Evolutionary conservation across 2,888 invertebrate species (phyloP).

Genomic region (Coenonympha arcania): DNA sequence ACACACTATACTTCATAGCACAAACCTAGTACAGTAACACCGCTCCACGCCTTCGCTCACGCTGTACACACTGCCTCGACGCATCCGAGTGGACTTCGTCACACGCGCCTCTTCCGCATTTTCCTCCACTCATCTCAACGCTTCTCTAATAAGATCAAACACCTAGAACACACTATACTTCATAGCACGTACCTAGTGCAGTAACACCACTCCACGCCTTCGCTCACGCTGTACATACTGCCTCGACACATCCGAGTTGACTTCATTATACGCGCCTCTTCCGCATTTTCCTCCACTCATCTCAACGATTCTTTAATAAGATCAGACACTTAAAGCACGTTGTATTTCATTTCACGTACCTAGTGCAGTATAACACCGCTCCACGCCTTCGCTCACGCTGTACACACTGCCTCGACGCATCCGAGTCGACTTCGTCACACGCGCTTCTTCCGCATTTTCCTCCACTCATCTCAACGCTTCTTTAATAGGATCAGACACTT

Average conservation of each 20-base stretch:
- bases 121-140: neutral
- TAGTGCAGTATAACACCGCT: no score
- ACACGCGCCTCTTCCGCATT: neutral
- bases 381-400: slow-evolving; percentile 31
- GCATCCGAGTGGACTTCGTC: neutral
- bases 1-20: no score
- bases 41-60: no score
- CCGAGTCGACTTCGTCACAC: neutral
- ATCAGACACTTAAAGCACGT: no score
- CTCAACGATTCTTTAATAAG: slow-evolving; percentile 23
- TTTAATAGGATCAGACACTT: no score
- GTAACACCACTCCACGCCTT: slow-evolving; percentile 56
- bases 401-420: neutral
- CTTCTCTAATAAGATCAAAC: no score
- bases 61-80: neutral
- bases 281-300: slow-evolving; percentile 23
- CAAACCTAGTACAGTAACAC: no score
- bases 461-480: neutral
- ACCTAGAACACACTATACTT: no score
- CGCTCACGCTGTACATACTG: neutral
- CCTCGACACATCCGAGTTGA: neutral
- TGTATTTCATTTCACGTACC: no score
- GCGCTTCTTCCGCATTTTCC: neutral
- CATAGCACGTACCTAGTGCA: slow-evolving; percentile 53
- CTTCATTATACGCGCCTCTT: slow-evolving; percentile 35